Evolutionary conservation across 1,140 invertebrate species (phyloP), one percentile per base, ranked within the genome.

Genomic region (Helicoverpa armigera): DNA sequence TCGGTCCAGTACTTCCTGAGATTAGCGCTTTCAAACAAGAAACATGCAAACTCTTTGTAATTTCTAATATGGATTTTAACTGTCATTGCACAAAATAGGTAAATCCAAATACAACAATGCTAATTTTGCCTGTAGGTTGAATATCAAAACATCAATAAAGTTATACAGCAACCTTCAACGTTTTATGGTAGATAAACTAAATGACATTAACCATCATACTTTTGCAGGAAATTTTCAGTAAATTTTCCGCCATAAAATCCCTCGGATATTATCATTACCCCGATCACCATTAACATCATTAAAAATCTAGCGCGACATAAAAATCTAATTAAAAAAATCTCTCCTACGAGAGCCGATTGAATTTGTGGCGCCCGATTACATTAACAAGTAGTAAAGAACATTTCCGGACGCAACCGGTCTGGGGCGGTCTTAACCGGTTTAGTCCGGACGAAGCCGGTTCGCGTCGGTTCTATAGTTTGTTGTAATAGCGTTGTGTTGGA

Each of bases 321-420:
- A 58, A 80, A 75, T 67, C 48, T 70, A 72, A 82, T 82, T 82
- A 77, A 77, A 82, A 73, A 78, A 78, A 73, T 65, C 70, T 72
- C 12, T 60, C 48, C 53, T 51, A 63, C 51, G 35, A 56, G 48
- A 74, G 75, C 35, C 54, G 69, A 82, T 82, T 82, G 76, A 72
- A 82, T 82, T 82, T 82, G 81, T 69, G 81, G 81, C 76, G 56
- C 53, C 80, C 86, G 88, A 91, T 91, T 89, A 89, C 88, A 92
- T 92, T 92, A 92, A 87, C 88, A 87, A 90, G 87, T 87, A 87
- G 88, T 90, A 89, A 93, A 90, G 89, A 91, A 91, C 91, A 89
- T 91, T 77, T 91, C 89, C 86, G 88, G 87, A 88, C 85, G 84
- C 85, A 90, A 89, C 92, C 85, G 82, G 90, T 77, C 75, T 77